These are phyloP conservation scores for Cabera pusaria DNA, from an alignment of 2,888 invertebrate genomes.

Conservation along the genomic window DNA sequence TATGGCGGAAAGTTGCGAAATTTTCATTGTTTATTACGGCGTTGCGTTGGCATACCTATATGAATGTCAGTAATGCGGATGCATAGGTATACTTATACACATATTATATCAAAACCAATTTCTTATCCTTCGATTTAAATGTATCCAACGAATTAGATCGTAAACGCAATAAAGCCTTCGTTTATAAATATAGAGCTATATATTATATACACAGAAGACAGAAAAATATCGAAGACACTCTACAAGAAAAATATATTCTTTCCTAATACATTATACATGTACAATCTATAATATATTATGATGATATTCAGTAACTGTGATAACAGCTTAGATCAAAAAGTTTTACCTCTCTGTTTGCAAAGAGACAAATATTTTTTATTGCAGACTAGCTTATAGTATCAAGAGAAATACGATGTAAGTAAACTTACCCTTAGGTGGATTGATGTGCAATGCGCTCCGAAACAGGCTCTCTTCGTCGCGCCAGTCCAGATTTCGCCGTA, in stretches of 20 bases:
- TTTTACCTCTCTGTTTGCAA: constrained; percentile 2
- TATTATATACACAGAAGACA: no score
- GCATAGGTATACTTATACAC: no score
- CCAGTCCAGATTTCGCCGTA: constrained; percentile 95
- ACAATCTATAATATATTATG: not conserved
- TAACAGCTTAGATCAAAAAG: constrained; percentile 3
- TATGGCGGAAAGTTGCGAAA: constrained; percentile 55
- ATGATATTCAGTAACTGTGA: constrained; percentile 3
- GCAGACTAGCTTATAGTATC: not conserved
- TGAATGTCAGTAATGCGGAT: no score
- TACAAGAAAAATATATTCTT: not conserved
- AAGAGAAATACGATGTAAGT: no score
- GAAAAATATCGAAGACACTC: not conserved
- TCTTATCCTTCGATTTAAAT: no score
- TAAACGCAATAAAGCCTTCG: no score
- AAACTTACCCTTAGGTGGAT: constrained; percentile 97
- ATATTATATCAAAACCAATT: no score
- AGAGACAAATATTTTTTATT: constrained; percentile 1
- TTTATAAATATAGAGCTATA: no score
- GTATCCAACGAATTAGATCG: no score
- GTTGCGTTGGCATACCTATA: no score
- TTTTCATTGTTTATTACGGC: constrained; percentile 50
- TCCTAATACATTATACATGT: not conserved
- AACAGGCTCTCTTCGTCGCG: constrained; percentile 96
- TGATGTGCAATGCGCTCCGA: constrained; percentile 94